These are phyloP conservation scores for Mus spicilegus DNA, from an alignment of 2,113 vertebrate species.

Conservation along the genomic window DNA sequence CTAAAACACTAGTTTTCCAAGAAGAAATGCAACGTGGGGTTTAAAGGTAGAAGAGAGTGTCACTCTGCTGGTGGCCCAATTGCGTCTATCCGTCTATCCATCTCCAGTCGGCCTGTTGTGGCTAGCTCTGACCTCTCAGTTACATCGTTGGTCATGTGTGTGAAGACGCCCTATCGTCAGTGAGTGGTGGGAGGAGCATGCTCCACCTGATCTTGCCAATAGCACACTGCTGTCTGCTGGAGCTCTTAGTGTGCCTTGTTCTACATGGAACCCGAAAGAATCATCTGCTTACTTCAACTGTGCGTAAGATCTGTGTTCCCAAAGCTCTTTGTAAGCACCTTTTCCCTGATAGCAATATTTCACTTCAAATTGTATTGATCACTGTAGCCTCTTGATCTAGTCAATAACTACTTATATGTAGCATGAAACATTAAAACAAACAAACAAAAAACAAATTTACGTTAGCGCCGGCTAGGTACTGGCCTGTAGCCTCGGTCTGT, in stretches of 20 bases:
- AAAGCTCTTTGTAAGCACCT: slow-evolving; percentile 10
- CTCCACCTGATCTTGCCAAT: background rate
- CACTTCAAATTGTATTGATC: slow-evolving; percentile 30
- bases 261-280: background rate
- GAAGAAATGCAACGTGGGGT: background rate
- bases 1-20: slow-evolving; percentile 20
- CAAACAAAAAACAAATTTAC: no score
- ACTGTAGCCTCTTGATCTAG: background rate
- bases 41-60: background rate
- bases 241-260: background rate
- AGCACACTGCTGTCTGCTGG: accelerated
- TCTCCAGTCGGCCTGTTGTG: background rate
- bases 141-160: background rate
- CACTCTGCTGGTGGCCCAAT: background rate
- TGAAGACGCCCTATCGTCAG: background rate
- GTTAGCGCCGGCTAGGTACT: no score
- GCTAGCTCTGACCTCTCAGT: background rate
- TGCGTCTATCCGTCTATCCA: background rate
- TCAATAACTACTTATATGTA: background rate
- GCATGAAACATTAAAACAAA: background rate
- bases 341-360: slow-evolving; percentile 21
- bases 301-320: background rate
- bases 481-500: no score
- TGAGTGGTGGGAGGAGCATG: accelerated
- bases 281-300: background rate